A percentile compares a stretch with the other conserved stretches of the same genome.
Evolutionary conservation across 35 echinoderm and acorn worm genomes (phyloP).

Genomic region (Patiria miniata): DNA sequence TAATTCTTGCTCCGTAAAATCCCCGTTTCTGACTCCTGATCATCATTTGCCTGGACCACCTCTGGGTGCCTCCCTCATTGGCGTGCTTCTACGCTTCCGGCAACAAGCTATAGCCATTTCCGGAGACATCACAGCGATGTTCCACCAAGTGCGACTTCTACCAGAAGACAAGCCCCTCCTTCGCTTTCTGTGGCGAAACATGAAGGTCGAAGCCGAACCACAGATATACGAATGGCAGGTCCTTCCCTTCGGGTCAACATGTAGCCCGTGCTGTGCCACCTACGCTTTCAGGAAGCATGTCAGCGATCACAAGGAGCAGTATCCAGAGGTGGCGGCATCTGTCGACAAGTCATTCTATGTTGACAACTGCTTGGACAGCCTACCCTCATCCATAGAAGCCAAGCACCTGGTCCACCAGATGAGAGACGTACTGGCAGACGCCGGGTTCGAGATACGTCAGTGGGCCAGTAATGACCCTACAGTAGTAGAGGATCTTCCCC

Average conservation of each 20-base stretch:
- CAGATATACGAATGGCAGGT: slow-evolving; percentile 47
- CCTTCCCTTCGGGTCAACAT: slow-evolving; percentile 57
- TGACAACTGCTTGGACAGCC: slow-evolving; percentile 55
- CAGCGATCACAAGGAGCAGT: not conserved
- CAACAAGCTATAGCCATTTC: slow-evolving; percentile 15
- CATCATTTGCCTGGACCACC: slow-evolving; percentile 52
- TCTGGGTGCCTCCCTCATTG: slow-evolving; percentile 47
- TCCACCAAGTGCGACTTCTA: slow-evolving; percentile 37
- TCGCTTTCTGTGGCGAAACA: slow-evolving; percentile 59
- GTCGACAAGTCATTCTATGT: slow-evolving; percentile 57
- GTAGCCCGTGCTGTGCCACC: slow-evolving; percentile 47
- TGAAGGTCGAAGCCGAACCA: slow-evolving; percentile 1
- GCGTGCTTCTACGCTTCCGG: slow-evolving; percentile 52
- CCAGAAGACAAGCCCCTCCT: slow-evolving; percentile 18
- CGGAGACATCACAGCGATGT: slow-evolving; percentile 53
- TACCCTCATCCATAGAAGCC: slow-evolving; percentile 21
- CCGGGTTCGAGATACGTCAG: slow-evolving; percentile 37
- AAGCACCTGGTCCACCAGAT: slow-evolving; percentile 6
- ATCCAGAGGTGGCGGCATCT: slow-evolving; percentile 13
- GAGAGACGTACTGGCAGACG: slow-evolving; percentile 15
- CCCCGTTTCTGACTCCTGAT: too few relatives aligned
- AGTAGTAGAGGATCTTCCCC: slow-evolving; percentile 43
- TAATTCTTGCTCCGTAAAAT: too few relatives aligned
- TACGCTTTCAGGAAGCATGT: slow-evolving; percentile 46
- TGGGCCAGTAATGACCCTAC: slow-evolving; percentile 22